phyloP scores from a whole-genome alignment of 2,113 vertebrate genomes.

The Symphodus melops region DNA sequence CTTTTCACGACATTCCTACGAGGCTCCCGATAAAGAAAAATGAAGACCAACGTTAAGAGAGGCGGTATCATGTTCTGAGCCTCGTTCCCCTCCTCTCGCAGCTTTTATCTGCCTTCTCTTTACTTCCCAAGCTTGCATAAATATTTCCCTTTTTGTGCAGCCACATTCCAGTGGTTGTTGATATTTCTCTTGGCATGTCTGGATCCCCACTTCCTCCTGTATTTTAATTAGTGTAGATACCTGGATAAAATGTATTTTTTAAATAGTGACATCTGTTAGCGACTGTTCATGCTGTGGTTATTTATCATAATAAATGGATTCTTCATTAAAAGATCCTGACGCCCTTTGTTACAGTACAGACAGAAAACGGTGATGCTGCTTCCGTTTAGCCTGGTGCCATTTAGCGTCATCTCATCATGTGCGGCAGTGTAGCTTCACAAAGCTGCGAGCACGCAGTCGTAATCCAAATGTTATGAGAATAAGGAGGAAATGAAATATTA shows the following conservation, averaged over 20 bases:
- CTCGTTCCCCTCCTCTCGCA: background rate
- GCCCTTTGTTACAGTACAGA: no score
- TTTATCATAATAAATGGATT: no score
- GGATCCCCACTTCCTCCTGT: background rate
- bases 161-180: background rate
- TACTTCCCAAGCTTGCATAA: slow-evolving; percentile 7
- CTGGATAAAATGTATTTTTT: background rate
- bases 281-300: no score
- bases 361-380: no score
- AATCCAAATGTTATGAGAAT: no score
- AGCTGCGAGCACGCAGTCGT: no score
- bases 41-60: background rate
- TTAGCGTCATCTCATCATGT: no score
- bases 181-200: background rate
- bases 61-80: background rate
- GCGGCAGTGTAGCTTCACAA: no score
- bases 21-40: background rate
- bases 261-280: background rate
- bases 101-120: background rate
- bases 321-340: no score
- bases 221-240: background rate
- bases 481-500: no score
- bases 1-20: background rate
- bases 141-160: background rate
- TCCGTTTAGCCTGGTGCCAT: no score